A percentile compares a stretch with the other conserved stretches of the same genome.
Evolutionary conservation across 2,888 invertebrate genomes (phyloP).

Genomic region (Sericinus montela): DNA sequence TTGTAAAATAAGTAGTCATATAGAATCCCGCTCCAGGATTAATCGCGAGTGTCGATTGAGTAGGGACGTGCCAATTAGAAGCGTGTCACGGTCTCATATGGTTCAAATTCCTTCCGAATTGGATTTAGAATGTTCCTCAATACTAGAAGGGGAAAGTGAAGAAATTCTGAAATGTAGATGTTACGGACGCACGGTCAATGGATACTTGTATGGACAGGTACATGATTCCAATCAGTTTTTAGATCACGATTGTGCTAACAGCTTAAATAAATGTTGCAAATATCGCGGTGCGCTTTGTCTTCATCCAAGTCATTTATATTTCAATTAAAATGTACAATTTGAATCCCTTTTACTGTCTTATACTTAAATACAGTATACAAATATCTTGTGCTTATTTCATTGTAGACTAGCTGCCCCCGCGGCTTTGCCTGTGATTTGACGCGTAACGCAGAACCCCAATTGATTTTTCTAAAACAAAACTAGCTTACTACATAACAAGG

Average conservation of each 20-base stretch:
- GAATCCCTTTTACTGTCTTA: too few species aligned
- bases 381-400: too few species aligned
- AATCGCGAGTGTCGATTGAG: background rate
- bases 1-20: background rate
- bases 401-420: too few species aligned
- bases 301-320: slow-evolving; percentile 23
- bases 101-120: background rate
- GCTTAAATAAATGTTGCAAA: slow-evolving; percentile 19
- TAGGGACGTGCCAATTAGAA: background rate
- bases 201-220: slow-evolving; percentile 3
- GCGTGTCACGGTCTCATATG: background rate
- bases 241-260: background rate
- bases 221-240: background rate
- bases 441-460: too few species aligned
- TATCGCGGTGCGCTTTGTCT: slow-evolving; percentile 21
- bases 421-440: too few species aligned
- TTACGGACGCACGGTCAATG: slow-evolving; percentile 10
- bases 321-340: slow-evolving; percentile 18
- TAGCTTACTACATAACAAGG: too few species aligned
- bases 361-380: too few species aligned
- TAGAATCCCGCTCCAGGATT: background rate
- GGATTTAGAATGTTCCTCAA: background rate
- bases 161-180: slow-evolving; percentile 10
- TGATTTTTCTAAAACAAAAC: too few species aligned
- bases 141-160: background rate